These are phyloP conservation scores for Epinephelus cyanopodus DNA, from an alignment of 2,113 vertebrate species.

Conservation along the genomic window DNA sequence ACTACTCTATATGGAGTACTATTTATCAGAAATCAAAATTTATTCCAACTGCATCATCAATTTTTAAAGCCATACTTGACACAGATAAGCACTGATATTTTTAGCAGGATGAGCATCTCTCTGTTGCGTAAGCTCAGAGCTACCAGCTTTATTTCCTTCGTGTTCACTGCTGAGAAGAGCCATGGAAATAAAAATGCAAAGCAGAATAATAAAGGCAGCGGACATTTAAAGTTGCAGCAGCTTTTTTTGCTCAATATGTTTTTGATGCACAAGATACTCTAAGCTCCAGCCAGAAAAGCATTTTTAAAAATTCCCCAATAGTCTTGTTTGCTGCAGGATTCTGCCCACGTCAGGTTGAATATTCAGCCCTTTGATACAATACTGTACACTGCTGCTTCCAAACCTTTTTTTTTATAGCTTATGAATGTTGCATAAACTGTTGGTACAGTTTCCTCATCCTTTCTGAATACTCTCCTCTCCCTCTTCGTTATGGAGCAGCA, in stretches of 20 bases:
- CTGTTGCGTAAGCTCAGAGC: slow-evolving; percentile 40
- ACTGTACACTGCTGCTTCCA: background rate
- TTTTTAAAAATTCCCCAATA: background rate
- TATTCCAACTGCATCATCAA: slow-evolving; percentile 11
- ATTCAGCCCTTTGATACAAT: slow-evolving; percentile 39
- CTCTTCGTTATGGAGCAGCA: slow-evolving; percentile 38
- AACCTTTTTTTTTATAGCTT: slow-evolving; percentile 49
- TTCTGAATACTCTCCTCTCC: slow-evolving; percentile 34
- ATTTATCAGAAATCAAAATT: slow-evolving; percentile 30
- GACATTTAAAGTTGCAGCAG: slow-evolving; percentile 1
- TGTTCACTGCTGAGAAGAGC: slow-evolving; percentile 16
- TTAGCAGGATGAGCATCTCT: slow-evolving; percentile 42
- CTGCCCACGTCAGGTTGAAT: slow-evolving; percentile 36
- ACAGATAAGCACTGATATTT: slow-evolving; percentile 55
- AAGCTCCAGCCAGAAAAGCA: background rate
- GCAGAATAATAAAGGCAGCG: background rate
- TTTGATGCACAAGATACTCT: slow-evolving; percentile 28
- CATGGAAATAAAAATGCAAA: slow-evolving; percentile 5
- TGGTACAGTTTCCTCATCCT: slow-evolving; percentile 17
- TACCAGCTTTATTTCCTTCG: background rate
- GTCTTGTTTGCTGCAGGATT: slow-evolving; percentile 21
- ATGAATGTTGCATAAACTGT: slow-evolving; percentile 43
- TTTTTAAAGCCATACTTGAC: slow-evolving; percentile 44
- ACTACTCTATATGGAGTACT: background rate
- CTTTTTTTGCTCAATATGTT: background rate